Conservation (phyloP, 2,797 vertebrate species). For the Cyprinella venusta region DNA sequence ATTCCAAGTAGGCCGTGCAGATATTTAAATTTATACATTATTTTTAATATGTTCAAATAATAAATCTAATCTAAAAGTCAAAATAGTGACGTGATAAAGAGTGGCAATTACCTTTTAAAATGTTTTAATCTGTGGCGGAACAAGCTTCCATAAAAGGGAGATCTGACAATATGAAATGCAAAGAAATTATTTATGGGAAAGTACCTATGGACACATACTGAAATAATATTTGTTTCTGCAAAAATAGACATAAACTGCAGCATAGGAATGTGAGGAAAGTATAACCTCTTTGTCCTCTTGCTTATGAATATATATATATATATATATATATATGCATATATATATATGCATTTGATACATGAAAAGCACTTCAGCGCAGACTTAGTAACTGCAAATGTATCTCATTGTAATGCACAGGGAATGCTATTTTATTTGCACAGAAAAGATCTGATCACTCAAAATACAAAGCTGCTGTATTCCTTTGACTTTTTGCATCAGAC, state of each 20-base stretch:
- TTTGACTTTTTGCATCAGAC: conserved; percentile 17
- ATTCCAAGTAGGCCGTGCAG: background rate
- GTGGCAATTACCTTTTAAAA: too few species aligned
- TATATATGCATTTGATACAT: background rate
- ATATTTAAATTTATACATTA: background rate
- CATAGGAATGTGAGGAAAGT: background rate
- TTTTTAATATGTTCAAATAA: background rate
- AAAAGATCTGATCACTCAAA: conserved; percentile 7
- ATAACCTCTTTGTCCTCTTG: background rate
- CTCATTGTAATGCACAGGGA: conserved; percentile 6
- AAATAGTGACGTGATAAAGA: too few species aligned
- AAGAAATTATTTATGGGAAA: conserved; percentile 19
- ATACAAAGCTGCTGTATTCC: conserved; percentile 17
- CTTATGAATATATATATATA: too few species aligned
- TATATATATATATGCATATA: too few species aligned
- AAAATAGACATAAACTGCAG: background rate
- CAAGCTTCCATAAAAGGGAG: conserved; percentile 5
- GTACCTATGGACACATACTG: background rate
- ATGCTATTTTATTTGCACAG: conserved; percentile 13
- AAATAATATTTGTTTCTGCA: background rate
- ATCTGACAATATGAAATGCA: conserved; percentile 45
- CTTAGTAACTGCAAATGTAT: background rate
- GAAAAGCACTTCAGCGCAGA: background rate
- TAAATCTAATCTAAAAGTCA: background rate
- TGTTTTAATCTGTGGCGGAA: too few species aligned